Evolutionary conservation across 2,113 vertebrate genomes (phyloP).

Genomic region (Ramphastos sulfuratus): DNA sequence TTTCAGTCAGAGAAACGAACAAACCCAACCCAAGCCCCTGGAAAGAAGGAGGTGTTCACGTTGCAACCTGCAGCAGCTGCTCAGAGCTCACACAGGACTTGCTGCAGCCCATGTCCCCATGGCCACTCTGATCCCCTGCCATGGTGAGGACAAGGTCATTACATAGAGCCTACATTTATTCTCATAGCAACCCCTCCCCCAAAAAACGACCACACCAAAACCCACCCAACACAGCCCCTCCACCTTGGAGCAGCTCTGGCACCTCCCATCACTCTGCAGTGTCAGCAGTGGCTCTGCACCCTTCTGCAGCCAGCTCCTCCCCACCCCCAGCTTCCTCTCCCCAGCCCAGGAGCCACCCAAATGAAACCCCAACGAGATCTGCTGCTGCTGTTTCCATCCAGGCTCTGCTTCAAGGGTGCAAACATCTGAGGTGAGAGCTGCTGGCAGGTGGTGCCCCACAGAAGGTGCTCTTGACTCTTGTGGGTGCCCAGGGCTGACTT

Average conservation of each 20-base stretch:
- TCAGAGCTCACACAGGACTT: background rate
- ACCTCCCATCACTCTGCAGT: background rate
- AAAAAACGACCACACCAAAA: background rate
- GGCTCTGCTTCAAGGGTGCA: background rate
- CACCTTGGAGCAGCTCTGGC: background rate
- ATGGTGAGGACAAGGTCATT: background rate
- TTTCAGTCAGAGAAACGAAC: constrained; percentile 3
- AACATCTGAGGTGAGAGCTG: rapidly evolving
- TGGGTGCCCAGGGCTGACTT: background rate
- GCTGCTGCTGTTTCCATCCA: constrained; percentile 7
- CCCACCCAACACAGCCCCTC: background rate
- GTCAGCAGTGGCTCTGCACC: constrained; percentile 12
- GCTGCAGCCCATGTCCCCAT: background rate
- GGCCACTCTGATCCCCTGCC: background rate
- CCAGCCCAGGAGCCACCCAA: constrained; percentile 1
- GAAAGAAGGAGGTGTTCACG: background rate
- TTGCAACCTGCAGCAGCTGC: background rate
- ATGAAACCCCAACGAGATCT: background rate
- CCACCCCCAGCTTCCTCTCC: constrained; percentile 52
- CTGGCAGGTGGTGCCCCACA: background rate
- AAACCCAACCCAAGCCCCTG: background rate
- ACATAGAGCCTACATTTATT: background rate
- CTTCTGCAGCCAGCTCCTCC: constrained; percentile 6
- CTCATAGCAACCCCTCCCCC: background rate
- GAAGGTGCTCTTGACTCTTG: background rate